Evolutionary conservation across 1,140 invertebrate genomes (phyloP).

Genomic region (Drosophila jambulina): DNA sequence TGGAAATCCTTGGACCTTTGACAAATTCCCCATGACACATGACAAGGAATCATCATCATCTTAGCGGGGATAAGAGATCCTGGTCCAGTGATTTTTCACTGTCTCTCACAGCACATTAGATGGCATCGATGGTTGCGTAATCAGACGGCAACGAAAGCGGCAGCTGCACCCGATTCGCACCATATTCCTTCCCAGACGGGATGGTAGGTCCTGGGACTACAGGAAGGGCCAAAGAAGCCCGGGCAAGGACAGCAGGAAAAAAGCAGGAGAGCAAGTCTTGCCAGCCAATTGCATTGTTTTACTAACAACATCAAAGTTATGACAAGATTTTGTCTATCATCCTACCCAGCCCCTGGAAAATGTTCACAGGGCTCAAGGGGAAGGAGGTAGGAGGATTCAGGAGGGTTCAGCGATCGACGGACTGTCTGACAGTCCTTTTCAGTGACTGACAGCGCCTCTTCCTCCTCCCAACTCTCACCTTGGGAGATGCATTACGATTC

Average conservation of each 20-base stretch:
- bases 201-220: slow-evolving; percentile 14
- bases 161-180: slow-evolving; percentile 74
- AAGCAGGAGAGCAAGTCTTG: slow-evolving; percentile 31
- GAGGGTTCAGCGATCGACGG: slow-evolving; percentile 52
- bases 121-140: slow-evolving; percentile 69
- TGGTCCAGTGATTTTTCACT: slow-evolving; percentile 78
- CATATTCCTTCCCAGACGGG: slow-evolving; percentile 61
- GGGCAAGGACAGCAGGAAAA: slow-evolving; percentile 24
- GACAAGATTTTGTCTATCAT: slow-evolving; percentile 84
- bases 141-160: slow-evolving; percentile 46
- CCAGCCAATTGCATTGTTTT: slow-evolving; percentile 76
- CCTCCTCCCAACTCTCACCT: slow-evolving; percentile 33
- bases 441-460: slow-evolving; percentile 59
- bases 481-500: slow-evolving; percentile 75
- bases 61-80: slow-evolving; percentile 24
- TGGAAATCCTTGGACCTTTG: slow-evolving; percentile 57
- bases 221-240: slow-evolving; percentile 51
- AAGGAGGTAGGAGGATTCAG: slow-evolving; percentile 8
- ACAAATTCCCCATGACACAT: slow-evolving; percentile 48
- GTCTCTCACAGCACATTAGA: slow-evolving; percentile 77
- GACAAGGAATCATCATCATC: slow-evolving; percentile 46
- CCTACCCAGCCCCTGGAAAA: slow-evolving; percentile 26
- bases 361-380: slow-evolving; percentile 30
- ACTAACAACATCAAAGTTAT: slow-evolving; percentile 84
- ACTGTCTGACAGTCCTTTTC: slow-evolving; percentile 41